Evolutionary conservation across 2,113 vertebrate species (phyloP).

Genomic region (Lontra canadensis): DNA sequence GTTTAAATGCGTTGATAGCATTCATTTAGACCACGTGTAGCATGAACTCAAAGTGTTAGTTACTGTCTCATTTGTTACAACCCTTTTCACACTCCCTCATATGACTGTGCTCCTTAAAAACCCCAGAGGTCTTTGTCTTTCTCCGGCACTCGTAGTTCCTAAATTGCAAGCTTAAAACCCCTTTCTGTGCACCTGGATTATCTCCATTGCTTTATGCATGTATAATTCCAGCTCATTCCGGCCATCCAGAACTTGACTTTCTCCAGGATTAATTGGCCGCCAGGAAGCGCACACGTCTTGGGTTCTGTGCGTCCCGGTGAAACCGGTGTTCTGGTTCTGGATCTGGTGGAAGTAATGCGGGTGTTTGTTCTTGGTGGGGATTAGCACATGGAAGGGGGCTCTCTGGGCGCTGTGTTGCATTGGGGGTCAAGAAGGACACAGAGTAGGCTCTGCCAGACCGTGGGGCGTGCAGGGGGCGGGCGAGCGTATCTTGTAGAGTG

Average conservation of each 20-base stretch:
- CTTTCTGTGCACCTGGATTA: no score
- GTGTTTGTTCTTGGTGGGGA: neutral
- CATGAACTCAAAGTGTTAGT: neutral
- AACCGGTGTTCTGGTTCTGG: neutral
- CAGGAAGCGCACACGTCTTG: neutral
- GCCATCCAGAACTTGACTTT: neutral
- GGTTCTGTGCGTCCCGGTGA: neutral
- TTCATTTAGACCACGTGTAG: neutral
- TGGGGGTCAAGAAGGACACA: neutral
- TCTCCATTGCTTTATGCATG: neutral
- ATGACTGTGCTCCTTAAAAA: neutral
- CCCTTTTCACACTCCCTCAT: neutral
- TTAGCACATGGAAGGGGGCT: accelerated
- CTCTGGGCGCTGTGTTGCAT: neutral
- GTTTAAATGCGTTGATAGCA: neutral
- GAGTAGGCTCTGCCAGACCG: neutral
- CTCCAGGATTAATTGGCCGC: neutral
- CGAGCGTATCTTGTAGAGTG: accelerated
- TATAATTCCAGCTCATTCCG: neutral
- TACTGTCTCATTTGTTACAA: accelerated
- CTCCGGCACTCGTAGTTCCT: neutral
- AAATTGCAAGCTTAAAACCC: neutral
- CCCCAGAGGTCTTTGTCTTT: neutral
- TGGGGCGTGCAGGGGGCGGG: neutral
- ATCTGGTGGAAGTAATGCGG: neutral